phyloP scores from a whole-genome alignment of 2,888 invertebrate species.

The Cataglyphis cursor region DNA sequence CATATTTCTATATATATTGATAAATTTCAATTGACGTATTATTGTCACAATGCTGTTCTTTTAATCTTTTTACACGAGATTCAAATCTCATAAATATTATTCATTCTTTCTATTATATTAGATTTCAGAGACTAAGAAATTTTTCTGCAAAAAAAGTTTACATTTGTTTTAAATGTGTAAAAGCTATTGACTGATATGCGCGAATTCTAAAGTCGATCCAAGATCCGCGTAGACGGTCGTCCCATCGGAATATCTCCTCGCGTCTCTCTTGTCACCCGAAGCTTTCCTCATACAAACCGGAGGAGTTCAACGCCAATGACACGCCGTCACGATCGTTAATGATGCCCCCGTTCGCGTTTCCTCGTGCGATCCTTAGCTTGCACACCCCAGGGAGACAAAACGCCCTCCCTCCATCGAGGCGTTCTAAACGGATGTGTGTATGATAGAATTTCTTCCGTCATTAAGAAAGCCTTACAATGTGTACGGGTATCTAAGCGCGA shows the following conservation, averaged over 20 bases:
- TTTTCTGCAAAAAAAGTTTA: not conserved
- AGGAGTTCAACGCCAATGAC: conserved; percentile 78
- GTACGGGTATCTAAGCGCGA: conserved; percentile 80
- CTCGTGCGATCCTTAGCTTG: conserved; percentile 79
- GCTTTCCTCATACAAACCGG: conserved; percentile 58
- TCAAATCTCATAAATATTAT: not conserved
- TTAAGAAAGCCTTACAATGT: conserved; percentile 86
- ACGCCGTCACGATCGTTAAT: conserved; percentile 80
- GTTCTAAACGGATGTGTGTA: conserved; percentile 85
- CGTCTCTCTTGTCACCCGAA: not conserved
- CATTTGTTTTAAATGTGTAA: conserved; percentile 7
- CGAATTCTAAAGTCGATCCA: conserved; percentile 12
- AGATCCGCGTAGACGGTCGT: not conserved
- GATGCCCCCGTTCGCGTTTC: conserved; percentile 74
- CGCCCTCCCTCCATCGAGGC: conserved; percentile 79
- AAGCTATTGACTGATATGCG: conserved; percentile 2
- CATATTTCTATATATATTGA: not conserved
- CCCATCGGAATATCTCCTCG: conserved; percentile 20
- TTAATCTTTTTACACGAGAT: not conserved
- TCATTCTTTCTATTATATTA: not conserved
- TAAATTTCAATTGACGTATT: not conserved
- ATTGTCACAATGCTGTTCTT: not conserved
- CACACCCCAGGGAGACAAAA: conserved; percentile 79
- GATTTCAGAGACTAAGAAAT: not conserved
- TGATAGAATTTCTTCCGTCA: conserved; percentile 87